Evolutionary conservation across 2,113 vertebrate genomes (phyloP), one percentile per base, ranked within the genome.

Genomic region (Trichechus manatus): DNA sequence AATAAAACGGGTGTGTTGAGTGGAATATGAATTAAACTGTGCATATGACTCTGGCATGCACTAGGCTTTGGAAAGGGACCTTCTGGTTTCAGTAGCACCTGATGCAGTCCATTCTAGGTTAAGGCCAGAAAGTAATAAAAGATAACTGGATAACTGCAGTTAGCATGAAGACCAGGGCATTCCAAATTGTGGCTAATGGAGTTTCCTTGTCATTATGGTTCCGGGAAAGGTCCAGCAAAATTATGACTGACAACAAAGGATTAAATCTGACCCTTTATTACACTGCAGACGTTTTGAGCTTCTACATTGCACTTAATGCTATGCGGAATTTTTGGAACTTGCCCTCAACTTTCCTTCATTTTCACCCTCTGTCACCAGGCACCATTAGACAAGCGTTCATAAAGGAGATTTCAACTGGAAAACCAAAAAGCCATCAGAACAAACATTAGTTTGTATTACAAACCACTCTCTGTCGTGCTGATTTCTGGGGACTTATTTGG

Each of bases 21-120:
- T 97, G 97, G 98, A 98, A 98, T 99, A 98, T 98, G 98, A 99
- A 99, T 99, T 98, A 98, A 98, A 98, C 91, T 80, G 95, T 97
- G 96, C 95, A 97, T 90, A 92, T 36, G 97, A 96, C 97, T 97
- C 92, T 72, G 97, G 87, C 89, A 96, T 97, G 93, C 81, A 94
- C 39, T 20, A 93, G 96, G 97, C 95, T 98, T 95, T 93, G 78
- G 93, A 85, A 95, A 96, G 94, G 72, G 97, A 95, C 83, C 93
- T 97, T 85, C 79, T 66, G 91, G 97, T 96, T 97, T 97, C 94
- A 96, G 92, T 72, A 81, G 97, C 92, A 97, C 94, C 97, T 93
- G 98, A 97, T 86, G 74, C 88, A 96, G 97, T 97, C 97, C 95
- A 14, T 97, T 95, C 92, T 87, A 98, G 98, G 97, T 98, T 97